These are phyloP conservation scores for Misgurnus anguillicaudatus DNA, from an alignment of 2,113 vertebrate genomes.

Conservation along the genomic window DNA sequence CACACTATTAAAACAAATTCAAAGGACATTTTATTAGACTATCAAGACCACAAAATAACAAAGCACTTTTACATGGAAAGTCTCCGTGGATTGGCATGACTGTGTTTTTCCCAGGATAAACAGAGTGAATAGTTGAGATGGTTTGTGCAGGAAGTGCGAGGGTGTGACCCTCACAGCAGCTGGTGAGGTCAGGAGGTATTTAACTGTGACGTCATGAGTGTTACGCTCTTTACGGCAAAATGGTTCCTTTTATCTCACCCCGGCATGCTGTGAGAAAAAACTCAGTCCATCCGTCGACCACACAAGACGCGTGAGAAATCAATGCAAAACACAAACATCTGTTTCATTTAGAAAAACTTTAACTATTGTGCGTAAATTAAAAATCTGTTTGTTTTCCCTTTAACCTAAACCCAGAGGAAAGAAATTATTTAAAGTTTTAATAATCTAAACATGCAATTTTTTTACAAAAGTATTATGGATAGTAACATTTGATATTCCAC, in stretches of 20 bases:
- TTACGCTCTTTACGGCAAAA: constrained; percentile 65
- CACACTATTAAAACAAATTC: neutral
- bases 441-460: too few species aligned
- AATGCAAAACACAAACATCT: neutral
- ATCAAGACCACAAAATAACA: neutral
- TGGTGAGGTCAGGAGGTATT: constrained; percentile 63
- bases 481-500: too few species aligned
- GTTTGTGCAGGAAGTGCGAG: constrained; percentile 62
- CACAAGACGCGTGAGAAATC: neutral
- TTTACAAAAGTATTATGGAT: too few species aligned
- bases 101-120: constrained; percentile 31
- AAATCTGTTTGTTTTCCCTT: too few species aligned
- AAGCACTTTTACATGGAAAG: neutral
- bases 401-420: too few species aligned
- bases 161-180: constrained; percentile 67
- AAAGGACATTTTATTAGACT: constrained; percentile 16
- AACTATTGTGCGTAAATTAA: too few species aligned
- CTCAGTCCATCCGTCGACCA: constrained; percentile 36
- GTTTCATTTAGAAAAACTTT: too few species aligned
- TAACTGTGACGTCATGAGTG: constrained; percentile 78
- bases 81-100: too few species aligned
- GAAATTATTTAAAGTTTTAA: too few species aligned
- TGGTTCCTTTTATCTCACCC: constrained; percentile 68
- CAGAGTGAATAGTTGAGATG: constrained; percentile 36
- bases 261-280: constrained; percentile 23